These are phyloP conservation scores for Rhinopomastus cyanomelas DNA, from an alignment of 2,113 vertebrate species.

Conservation along the genomic window DNA sequence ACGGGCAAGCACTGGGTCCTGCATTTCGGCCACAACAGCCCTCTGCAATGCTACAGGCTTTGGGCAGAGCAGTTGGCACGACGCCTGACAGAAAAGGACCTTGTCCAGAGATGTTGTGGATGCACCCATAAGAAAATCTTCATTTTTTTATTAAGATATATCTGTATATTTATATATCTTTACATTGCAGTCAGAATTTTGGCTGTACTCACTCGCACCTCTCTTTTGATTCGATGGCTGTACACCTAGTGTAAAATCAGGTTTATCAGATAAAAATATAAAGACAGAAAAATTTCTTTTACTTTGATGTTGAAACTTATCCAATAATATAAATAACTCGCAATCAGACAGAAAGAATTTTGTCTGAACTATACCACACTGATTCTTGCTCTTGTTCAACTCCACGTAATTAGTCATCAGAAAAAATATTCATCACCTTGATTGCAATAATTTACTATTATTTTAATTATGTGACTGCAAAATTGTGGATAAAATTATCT, in stretches of 20 bases:
- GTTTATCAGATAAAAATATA: background rate
- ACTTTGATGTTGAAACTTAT: background rate
- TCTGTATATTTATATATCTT: no score
- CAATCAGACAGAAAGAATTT: background rate
- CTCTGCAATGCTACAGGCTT: no score
- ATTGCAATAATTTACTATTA: conserved; percentile 15
- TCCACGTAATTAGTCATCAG: background rate
- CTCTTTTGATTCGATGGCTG: background rate
- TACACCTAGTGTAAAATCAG: background rate
- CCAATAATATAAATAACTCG: background rate
- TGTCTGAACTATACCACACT: background rate
- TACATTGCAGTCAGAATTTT: background rate
- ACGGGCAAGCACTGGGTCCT: no score
- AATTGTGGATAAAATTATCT: background rate
- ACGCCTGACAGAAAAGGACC: no score
- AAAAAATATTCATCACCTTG: conserved; percentile 37
- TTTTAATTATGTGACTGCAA: background rate
- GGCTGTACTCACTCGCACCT: background rate
- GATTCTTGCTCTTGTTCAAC: background rate
- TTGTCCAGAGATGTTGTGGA: no score
- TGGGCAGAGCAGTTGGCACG: no score
- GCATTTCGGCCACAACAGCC: no score
- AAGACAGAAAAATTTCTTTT: no score
- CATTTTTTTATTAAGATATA: no score
- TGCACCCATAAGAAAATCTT: background rate